Evolutionary conservation across 2,888 invertebrate genomes (phyloP), one percentile per base, ranked within the genome.

Genomic region (Leucania comma): DNA sequence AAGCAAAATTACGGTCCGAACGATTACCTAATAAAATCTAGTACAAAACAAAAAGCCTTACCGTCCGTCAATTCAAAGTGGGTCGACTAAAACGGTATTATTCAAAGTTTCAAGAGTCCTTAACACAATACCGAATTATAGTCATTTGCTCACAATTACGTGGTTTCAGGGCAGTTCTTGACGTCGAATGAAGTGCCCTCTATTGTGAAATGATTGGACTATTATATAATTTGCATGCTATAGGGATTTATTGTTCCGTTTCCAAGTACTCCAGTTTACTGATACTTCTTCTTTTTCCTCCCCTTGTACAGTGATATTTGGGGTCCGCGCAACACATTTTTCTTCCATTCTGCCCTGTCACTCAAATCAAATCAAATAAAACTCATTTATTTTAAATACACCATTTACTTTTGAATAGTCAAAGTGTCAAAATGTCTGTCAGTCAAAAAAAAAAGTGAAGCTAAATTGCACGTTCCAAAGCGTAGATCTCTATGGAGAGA

Each of bases 121-220:
- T 60, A 75, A 82, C 58, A 84, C 80, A 85, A 87, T 84, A 81
- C 73, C 35, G 71, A 82, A 86, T 87, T 85, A 84, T 82, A 81
- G 82, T 83, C 73, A 70, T 84, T 80, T 63, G 78, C 60, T 72
- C 38, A 76, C 82, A 86, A 87, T 88, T 86, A 86, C 66, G 60
- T 72, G 67, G 72, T 65, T 82, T 82, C 75, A 69, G 79, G 80
- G 78, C 70, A 78, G 76, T 82, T 82, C 78, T 85, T 82, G 69
- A 83, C 65, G 79, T 61, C 69, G 77, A 75, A 78, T 70, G 56
- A 72, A 86, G 68, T 72, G 56, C 68, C 59, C 68, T 54, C 77
- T 75, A 79, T 83, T 82, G 77, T 86, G 14, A 54, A 68, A 76
- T 81, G 75, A 86, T 85, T 83, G 76, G 78, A 42, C 70, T 58